phyloP scores from a whole-genome alignment of 64 coral and sea anemone genomes.

The Hydrozoanthus tunicans region DNA sequence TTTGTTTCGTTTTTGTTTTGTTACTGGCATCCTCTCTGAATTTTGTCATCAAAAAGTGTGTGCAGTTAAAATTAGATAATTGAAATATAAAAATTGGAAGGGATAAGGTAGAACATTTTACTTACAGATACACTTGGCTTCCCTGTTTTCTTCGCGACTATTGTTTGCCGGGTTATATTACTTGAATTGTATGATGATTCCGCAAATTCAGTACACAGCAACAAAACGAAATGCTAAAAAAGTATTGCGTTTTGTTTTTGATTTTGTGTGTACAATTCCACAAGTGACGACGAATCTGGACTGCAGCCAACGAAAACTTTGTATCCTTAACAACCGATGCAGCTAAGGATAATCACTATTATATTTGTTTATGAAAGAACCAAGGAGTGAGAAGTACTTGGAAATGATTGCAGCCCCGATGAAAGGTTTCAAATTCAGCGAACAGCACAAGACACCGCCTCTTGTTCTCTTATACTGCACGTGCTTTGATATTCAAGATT shows the following conservation, averaged over 20 bases:
- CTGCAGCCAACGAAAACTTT: not conserved
- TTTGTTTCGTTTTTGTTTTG: not conserved
- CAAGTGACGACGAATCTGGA: not conserved
- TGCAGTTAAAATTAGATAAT: not conserved
- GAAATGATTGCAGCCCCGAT: too few species aligned
- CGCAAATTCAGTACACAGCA: not conserved
- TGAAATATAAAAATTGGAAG: not conserved
- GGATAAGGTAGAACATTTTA: slow-evolving; percentile 2
- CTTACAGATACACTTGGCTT: slow-evolving; percentile 37
- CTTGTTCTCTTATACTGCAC: not conserved
- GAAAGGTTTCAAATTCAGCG: not conserved
- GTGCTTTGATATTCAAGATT: not conserved
- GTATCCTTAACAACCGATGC: not conserved
- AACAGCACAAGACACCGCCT: not conserved
- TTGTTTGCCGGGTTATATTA: not conserved
- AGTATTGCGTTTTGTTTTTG: not conserved
- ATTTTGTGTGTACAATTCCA: not conserved
- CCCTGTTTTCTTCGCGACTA: slow-evolving; percentile 10
- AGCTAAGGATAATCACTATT: too few species aligned
- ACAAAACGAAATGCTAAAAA: not conserved
- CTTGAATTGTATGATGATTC: slow-evolving; percentile 34
- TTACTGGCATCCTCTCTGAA: slow-evolving; percentile 19
- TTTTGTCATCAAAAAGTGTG: not conserved
- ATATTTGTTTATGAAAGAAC: too few species aligned
- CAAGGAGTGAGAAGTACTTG: too few species aligned